Percentiles rank a stretch among this genome's conserved stretches.
Conservation (phyloP, 2,797 vertebrate species). For the Denticeps clupeoides region DNA sequence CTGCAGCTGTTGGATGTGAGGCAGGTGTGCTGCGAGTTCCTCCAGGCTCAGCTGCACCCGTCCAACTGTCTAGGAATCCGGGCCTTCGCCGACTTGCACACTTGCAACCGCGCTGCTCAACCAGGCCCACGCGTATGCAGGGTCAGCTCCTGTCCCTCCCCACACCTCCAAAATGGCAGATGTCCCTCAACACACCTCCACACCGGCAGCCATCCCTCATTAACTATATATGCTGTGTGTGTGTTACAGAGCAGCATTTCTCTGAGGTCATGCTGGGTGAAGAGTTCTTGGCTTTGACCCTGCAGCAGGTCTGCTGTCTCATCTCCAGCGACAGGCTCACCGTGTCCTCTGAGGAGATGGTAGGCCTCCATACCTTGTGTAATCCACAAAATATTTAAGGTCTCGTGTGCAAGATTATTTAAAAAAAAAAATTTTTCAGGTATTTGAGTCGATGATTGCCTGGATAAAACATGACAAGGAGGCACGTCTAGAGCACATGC, state of each 20-base stretch:
- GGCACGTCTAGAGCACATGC: conserved; percentile 82
- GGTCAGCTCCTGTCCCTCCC: conserved; percentile 43
- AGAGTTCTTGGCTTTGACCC: conserved; percentile 83
- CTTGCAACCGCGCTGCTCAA: conserved; percentile 79
- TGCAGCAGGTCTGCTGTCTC: conserved; percentile 92
- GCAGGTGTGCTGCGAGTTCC: conserved; percentile 89
- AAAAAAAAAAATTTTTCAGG: too few relatives aligned
- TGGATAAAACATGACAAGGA: conserved; percentile 93
- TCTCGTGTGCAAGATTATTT: too few relatives aligned
- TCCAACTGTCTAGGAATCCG: conserved; percentile 92
- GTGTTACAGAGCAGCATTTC: conserved; percentile 86
- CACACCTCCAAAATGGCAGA: too few relatives aligned
- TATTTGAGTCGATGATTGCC: conserved; percentile 87
- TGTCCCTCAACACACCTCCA: too few relatives aligned
- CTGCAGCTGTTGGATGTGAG: conserved; percentile 89
- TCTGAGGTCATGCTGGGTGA: conserved; percentile 88
- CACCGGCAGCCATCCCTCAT: too few relatives aligned
- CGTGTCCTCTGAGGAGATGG: conserved; percentile 92
- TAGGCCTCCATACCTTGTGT: too few relatives aligned
- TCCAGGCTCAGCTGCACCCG: conserved; percentile 89
- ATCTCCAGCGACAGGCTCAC: conserved; percentile 94
- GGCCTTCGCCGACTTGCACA: conserved; percentile 86
- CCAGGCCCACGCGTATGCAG: conserved; percentile 83
- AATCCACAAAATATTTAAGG: too few relatives aligned
- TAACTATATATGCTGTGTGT: conserved; percentile 4